Conservation (phyloP, 2,888 invertebrate species). For the Ichneumoninae sp. region DNA sequence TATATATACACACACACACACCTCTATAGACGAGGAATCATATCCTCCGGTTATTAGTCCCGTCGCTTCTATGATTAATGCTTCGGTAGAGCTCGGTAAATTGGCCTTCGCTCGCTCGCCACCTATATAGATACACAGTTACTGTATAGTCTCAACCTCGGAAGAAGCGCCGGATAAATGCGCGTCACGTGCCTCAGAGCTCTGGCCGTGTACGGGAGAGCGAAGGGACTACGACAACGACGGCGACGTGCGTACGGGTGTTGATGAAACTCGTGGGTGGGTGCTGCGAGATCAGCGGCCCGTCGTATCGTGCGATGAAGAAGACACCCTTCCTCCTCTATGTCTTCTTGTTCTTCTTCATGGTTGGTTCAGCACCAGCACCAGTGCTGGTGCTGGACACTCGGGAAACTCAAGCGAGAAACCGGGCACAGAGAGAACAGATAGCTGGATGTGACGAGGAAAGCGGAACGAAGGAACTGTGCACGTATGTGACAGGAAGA, state of each 20-base stretch:
- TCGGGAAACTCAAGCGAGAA: constrained; percentile 10
- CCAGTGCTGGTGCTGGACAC: not conserved
- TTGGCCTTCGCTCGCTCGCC: constrained; percentile 72
- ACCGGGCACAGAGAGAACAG: constrained; percentile 11
- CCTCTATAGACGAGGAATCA: constrained; percentile 58
- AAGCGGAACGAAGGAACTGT: constrained; percentile 59
- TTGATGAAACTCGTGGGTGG: constrained; percentile 66
- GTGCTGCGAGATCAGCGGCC: constrained; percentile 38
- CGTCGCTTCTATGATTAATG: constrained; percentile 79
- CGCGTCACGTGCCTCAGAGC: constrained; percentile 80
- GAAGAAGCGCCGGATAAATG: constrained; percentile 78
- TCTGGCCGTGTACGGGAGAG: constrained; percentile 33
- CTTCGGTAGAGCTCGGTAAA: constrained; percentile 77
- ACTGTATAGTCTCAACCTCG: constrained; percentile 35
- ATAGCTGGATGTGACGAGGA: constrained; percentile 22
- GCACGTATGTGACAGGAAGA: constrained; percentile 74
- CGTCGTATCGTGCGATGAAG: constrained; percentile 33
- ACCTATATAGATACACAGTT: constrained; percentile 39
- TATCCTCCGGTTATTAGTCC: constrained; percentile 75
- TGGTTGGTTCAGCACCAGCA: too few species aligned
- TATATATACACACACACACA: not conserved
- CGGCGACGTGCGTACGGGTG: constrained; percentile 60
- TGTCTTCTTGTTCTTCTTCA: constrained; percentile 21
- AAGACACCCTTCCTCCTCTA: constrained; percentile 20
- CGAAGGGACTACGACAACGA: constrained; percentile 38